These are phyloP conservation scores for Platyscapa corneri DNA, from an alignment of 1,140 invertebrate species.

Conservation along the genomic window DNA sequence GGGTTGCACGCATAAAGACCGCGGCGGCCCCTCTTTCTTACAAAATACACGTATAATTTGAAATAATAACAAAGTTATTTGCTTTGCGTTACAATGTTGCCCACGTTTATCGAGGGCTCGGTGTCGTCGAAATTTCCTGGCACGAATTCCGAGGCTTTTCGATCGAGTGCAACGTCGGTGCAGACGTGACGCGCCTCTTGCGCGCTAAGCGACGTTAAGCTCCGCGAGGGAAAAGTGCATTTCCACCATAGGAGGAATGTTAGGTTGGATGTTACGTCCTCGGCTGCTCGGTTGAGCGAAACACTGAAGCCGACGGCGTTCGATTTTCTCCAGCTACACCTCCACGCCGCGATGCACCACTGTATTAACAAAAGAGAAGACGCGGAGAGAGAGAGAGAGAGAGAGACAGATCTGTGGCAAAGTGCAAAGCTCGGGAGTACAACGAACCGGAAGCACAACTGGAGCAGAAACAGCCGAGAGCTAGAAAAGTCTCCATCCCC, in stretches of 20 bases:
- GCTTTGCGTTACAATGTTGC: too few species aligned
- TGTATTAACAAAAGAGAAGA: background rate
- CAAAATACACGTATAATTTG: background rate
- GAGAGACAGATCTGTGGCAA: background rate
- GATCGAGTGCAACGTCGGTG: background rate
- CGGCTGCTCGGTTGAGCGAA: too few species aligned
- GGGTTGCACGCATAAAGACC: too few species aligned
- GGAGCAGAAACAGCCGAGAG: conserved; percentile 7
- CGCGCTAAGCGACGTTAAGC: background rate
- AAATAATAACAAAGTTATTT: background rate
- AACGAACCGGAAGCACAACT: conserved; percentile 17
- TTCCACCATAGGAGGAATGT: too few species aligned
- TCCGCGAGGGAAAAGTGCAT: background rate
- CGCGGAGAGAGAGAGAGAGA: background rate
- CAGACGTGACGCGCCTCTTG: background rate
- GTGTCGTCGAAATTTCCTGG: background rate
- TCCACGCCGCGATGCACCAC: too few species aligned
- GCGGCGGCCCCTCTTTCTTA: too few species aligned
- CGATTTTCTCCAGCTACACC: too few species aligned
- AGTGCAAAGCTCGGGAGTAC: background rate
- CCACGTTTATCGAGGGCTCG: background rate
- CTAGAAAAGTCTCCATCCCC: background rate
- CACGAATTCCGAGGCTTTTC: background rate
- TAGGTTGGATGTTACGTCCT: too few species aligned
- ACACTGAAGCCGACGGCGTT: too few species aligned